phyloP scores from a whole-genome alignment of 2,797 vertebrate species.

The Rhynchonycteris naso region DNA sequence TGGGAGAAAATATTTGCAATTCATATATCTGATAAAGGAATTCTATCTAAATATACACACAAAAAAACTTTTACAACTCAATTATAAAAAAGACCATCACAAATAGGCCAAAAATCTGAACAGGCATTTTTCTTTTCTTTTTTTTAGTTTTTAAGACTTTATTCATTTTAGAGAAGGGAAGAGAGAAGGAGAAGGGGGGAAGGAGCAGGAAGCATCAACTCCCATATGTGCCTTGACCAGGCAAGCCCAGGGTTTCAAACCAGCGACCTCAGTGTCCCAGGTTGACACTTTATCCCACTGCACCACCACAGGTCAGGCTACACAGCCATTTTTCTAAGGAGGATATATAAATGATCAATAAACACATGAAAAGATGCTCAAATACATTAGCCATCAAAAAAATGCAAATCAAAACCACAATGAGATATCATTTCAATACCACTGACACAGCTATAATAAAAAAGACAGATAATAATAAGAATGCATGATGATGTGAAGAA shows the following conservation, averaged over 20 bases:
- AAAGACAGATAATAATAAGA: not conserved
- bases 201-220: too few relatives aligned
- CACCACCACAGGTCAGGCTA: too few relatives aligned
- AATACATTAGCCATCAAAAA: not conserved
- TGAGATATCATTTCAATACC: not conserved
- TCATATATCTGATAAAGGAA: not conserved
- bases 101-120: not conserved
- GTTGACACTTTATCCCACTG: too few relatives aligned
- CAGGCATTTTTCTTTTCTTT: not conserved
- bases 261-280: too few relatives aligned
- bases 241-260: too few relatives aligned
- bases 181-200: too few relatives aligned
- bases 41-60: not conserved
- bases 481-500: not conserved
- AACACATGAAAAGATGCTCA: not conserved
- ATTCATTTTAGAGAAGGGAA: too few relatives aligned
- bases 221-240: too few relatives aligned
- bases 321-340: not conserved
- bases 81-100: not conserved
- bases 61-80: not conserved
- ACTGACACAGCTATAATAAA: not conserved
- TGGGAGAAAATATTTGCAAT: not conserved
- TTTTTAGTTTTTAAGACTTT: too few relatives aligned
- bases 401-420: conserved; percentile 18
- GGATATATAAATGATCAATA: not conserved